Conservation (phyloP, 1,140 invertebrate species). For the Drosophila repletoides region DNA sequence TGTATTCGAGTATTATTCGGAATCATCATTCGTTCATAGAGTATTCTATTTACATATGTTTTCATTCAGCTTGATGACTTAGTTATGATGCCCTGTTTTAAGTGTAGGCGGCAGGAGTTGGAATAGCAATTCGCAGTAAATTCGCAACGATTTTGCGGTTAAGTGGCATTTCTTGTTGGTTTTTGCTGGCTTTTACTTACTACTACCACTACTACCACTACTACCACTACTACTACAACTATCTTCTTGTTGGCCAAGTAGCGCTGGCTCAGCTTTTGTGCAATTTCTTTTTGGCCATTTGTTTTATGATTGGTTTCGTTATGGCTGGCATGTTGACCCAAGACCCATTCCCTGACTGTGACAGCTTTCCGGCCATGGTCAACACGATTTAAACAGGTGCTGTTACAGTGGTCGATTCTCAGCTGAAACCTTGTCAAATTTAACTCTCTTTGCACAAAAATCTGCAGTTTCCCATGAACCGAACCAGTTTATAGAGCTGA, state of each 20-base stretch:
- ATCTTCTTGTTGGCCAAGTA: slow-evolving; percentile 6
- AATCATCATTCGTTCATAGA: neutral
- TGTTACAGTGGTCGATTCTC: too few relatives aligned
- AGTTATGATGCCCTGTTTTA: slow-evolving; percentile 32
- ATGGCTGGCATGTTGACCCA: slow-evolving; percentile 34
- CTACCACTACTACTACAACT: too few relatives aligned
- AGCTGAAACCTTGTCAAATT: too few relatives aligned
- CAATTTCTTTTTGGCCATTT: slow-evolving; percentile 40
- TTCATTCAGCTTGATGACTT: slow-evolving; percentile 31
- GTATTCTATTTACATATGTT: neutral
- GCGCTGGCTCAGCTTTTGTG: slow-evolving; percentile 36
- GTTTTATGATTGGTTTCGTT: slow-evolving; percentile 52
- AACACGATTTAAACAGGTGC: neutral
- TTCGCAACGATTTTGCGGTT: slow-evolving; percentile 43
- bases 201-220: too few relatives aligned
- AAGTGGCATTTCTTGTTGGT: slow-evolving; percentile 45
- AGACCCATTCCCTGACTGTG: slow-evolving; percentile 12
- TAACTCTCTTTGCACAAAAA: too few relatives aligned
- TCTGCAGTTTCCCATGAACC: too few relatives aligned
- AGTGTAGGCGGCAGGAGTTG: slow-evolving; percentile 21
- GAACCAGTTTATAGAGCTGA: too few relatives aligned
- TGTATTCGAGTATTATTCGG: neutral
- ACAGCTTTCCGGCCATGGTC: slow-evolving; percentile 1
- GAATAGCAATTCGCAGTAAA: slow-evolving; percentile 20
- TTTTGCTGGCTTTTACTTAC: neutral